These are phyloP conservation scores for Carabus problematicus DNA, from an alignment of 2,888 invertebrate genomes.

Conservation along the genomic window DNA sequence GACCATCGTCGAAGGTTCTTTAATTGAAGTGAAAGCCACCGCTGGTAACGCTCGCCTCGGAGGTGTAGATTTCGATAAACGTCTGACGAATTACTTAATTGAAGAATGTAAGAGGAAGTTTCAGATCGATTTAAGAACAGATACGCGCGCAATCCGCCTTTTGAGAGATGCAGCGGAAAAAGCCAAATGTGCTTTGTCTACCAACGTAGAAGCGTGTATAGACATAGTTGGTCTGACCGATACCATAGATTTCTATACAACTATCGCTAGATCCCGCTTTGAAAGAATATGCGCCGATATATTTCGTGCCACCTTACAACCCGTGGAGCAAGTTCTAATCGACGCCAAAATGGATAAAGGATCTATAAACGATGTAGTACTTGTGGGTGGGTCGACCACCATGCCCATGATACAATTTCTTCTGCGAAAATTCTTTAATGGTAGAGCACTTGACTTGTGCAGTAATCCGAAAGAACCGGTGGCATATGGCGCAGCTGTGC, in stretches of 20 bases:
- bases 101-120: conserved; percentile 65
- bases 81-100: conserved; percentile 65
- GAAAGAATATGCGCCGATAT: conserved; percentile 78
- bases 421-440: conserved; percentile 77
- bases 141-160: conserved; percentile 59
- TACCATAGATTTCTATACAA: conserved; percentile 68
- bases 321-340: conserved; percentile 78
- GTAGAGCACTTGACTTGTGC: conserved; percentile 74
- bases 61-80: conserved; percentile 72
- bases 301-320: conserved; percentile 75
- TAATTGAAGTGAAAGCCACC: conserved; percentile 82
- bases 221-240: conserved; percentile 63
- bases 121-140: conserved; percentile 60
- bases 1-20: conserved; percentile 78
- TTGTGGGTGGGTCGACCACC: conserved; percentile 83
- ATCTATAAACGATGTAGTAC: conserved; percentile 78
- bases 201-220: conserved; percentile 62
- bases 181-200: conserved; percentile 62
- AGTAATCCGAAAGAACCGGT: conserved; percentile 86
- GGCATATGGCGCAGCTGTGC: conserved; percentile 79
- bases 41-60: conserved; percentile 86
- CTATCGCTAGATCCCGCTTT: conserved; percentile 78
- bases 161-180: conserved; percentile 63
- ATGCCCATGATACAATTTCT: conserved; percentile 81
- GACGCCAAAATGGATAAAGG: conserved; percentile 81